Conservation (phyloP, 2,888 invertebrate genomes). For the Cheilosia grossa region DNA sequence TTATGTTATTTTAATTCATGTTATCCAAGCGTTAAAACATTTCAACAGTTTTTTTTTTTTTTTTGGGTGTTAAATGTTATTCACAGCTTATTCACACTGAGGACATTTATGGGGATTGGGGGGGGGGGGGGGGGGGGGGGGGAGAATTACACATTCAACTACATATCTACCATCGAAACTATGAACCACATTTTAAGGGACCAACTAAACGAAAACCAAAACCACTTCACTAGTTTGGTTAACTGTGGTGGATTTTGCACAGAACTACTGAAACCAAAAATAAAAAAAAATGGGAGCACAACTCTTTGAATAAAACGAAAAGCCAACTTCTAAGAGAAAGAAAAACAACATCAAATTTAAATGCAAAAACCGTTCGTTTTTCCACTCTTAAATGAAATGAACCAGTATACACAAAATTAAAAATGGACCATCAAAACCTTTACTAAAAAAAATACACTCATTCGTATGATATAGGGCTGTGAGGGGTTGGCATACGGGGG, state of each 20-base stretch:
- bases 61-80: conserved; percentile 34
- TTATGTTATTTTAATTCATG: conserved; percentile 20
- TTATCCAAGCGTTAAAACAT: conserved; percentile 53
- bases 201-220: conserved; percentile 10
- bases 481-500: conserved; percentile 20
- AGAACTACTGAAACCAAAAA: conserved; percentile 33
- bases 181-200: conserved; percentile 34
- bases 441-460: conserved; percentile 17
- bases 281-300: not conserved
- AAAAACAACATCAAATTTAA: conserved; percentile 2
- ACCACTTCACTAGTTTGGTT: conserved; percentile 9
- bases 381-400: conserved; percentile 9
- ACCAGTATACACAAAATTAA: conserved; percentile 8
- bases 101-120: not conserved
- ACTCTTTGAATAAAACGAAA: conserved; percentile 28
- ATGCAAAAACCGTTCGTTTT: conserved; percentile 3
- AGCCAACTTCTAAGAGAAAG: conserved; percentile 10
- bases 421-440: conserved; percentile 17
- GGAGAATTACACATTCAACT: conserved; percentile 32
- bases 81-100: conserved; percentile 48
- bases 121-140: too few species aligned
- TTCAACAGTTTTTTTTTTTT: conserved; percentile 3
- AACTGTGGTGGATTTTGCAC: not conserved
- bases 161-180: conserved; percentile 22
- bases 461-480: conserved; percentile 17